Percentiles rank a stretch among this genome's conserved stretches.
These are phyloP conservation scores for Myotis daubentonii DNA, from an alignment of 2,797 vertebrate genomes.

Conservation along the genomic window DNA sequence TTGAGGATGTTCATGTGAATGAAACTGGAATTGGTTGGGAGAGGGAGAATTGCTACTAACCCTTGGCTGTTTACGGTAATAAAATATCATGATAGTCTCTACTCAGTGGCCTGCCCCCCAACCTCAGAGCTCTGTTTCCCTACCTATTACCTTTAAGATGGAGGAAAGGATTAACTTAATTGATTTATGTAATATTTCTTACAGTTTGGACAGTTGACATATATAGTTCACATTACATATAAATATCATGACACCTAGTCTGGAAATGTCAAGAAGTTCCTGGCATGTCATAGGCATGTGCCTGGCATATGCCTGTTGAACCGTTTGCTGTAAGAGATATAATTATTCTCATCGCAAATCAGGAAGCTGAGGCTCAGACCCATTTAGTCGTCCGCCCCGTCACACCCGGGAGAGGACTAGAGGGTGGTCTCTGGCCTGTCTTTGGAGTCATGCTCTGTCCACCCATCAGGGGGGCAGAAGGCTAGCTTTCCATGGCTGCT, in stretches of 20 bases:
- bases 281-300: neutral
- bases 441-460: neutral
- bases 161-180: neutral
- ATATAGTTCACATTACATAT: neutral
- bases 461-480: neutral
- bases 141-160: neutral
- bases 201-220: neutral
- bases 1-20: conserved; percentile 34
- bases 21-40: conserved; percentile 39
- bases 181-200: neutral
- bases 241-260: neutral
- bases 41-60: neutral
- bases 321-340: neutral
- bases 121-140: neutral
- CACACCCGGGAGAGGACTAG: neutral
- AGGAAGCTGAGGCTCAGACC: neutral
- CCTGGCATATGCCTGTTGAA: neutral
- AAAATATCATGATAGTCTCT: neutral
- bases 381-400: neutral
- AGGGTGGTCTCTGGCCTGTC: neutral
- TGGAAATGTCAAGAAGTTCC: neutral
- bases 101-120: neutral
- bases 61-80: neutral
- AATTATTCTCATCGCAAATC: accelerated
- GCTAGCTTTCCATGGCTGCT: neutral